Evolutionary conservation across 2,888 invertebrate genomes (phyloP).

Genomic region (Beris chalybata): DNA sequence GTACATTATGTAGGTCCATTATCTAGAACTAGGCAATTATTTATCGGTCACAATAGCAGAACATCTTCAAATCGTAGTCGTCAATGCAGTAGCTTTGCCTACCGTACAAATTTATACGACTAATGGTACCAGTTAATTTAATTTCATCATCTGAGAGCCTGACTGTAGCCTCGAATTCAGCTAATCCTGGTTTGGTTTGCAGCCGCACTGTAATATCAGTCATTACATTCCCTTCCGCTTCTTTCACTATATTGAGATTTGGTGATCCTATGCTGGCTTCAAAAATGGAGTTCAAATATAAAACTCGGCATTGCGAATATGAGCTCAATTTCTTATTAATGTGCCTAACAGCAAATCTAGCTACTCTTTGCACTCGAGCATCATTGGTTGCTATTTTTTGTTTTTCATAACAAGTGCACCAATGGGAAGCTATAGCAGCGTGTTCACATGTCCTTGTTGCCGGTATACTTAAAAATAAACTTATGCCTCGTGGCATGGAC

Average conservation of each 20-base stretch:
- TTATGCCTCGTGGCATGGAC: conserved; percentile 64
- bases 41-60: conserved; percentile 66
- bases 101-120: conserved; percentile 79
- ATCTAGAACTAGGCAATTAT: background rate
- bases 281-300: conserved; percentile 64
- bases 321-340: conserved; percentile 66
- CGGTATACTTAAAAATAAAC: conserved; percentile 76
- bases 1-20: too few species aligned
- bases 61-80: conserved; percentile 73
- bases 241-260: conserved; percentile 50
- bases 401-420: conserved; percentile 83
- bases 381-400: conserved; percentile 61
- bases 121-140: conserved; percentile 65
- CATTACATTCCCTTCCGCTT: conserved; percentile 48
- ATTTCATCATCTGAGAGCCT: conserved; percentile 54
- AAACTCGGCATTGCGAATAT: conserved; percentile 66
- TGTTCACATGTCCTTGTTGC: conserved; percentile 71
- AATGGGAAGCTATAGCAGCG: conserved; percentile 80
- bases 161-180: conserved; percentile 76
- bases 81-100: conserved; percentile 76
- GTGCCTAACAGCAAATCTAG: conserved; percentile 63
- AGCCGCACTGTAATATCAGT: conserved; percentile 56
- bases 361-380: conserved; percentile 61
- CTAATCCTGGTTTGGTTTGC: conserved; percentile 60
- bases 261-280: conserved; percentile 66